Conservation (phyloP, 2,888 invertebrate species). For the Ganaspis brasiliensis region DNA sequence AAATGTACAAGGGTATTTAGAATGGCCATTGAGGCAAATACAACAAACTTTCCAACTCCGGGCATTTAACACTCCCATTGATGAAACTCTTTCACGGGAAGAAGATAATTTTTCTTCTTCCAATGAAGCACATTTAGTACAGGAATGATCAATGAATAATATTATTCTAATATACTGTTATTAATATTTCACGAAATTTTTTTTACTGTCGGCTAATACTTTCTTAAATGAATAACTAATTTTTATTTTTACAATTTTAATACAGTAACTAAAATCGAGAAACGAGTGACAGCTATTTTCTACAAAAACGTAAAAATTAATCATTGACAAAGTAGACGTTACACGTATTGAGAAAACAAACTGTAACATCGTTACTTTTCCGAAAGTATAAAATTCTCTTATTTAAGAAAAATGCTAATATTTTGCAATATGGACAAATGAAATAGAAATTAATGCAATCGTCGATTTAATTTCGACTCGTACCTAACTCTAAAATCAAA, state of each 20-base stretch:
- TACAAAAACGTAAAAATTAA: slow-evolving; percentile 21
- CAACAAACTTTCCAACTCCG: slow-evolving; percentile 11
- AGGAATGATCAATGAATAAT: slow-evolving; percentile 37
- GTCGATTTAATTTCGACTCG: slow-evolving; percentile 15
- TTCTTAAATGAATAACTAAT: not conserved
- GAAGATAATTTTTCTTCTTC: slow-evolving; percentile 1
- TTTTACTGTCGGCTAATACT: not conserved
- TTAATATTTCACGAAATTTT: slow-evolving; percentile 12
- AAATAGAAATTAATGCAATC: slow-evolving; percentile 5
- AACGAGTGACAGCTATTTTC: not conserved
- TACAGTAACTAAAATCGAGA: not conserved
- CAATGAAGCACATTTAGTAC: slow-evolving; percentile 10
- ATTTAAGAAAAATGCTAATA: not conserved
- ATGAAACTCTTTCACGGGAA: slow-evolving; percentile 2
- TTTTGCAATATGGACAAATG: not conserved
- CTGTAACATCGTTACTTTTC: slow-evolving; percentile 1
- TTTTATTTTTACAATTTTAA: slow-evolving; percentile 7
- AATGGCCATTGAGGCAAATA: slow-evolving; percentile 30
- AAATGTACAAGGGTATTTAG: slow-evolving; percentile 23
- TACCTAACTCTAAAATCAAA: slow-evolving; percentile 26
- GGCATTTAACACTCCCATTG: not conserved
- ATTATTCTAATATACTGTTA: slow-evolving; percentile 4
- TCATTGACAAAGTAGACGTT: not conserved
- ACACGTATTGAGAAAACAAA: not conserved
- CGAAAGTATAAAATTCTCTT: slow-evolving; percentile 8